Evolutionary conservation across 2,888 invertebrate genomes (phyloP).

Genomic region (Lacanobia wlatinum): DNA sequence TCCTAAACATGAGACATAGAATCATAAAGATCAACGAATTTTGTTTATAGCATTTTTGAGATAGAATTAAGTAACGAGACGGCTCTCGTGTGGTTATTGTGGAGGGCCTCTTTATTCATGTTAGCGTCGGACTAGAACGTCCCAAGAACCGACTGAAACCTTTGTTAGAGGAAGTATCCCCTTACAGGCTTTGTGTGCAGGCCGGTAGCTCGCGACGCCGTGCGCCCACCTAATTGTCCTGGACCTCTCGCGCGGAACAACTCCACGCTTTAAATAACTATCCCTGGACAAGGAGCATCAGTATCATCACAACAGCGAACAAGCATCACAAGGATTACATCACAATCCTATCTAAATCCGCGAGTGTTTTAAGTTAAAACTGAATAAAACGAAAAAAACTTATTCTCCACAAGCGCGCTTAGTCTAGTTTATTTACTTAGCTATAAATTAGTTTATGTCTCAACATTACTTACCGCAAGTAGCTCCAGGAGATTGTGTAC

Average conservation of each 20-base stretch:
- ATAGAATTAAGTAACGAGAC: constrained; percentile 12
- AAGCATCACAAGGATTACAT: constrained; percentile 61
- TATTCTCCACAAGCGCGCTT: neutral
- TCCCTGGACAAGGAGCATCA: constrained; percentile 79
- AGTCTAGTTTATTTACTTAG: constrained; percentile 15
- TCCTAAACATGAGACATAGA: neutral
- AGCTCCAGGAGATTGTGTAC: constrained; percentile 36
- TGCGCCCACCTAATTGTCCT: constrained; percentile 84
- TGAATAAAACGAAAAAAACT: constrained; percentile 29
- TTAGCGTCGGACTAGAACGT: constrained; percentile 75
- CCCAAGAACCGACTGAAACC: constrained; percentile 80
- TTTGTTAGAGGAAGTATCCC: constrained; percentile 89
- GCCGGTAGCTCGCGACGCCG: constrained; percentile 80
- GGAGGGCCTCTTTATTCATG: constrained; percentile 69
- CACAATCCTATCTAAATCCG: constrained; percentile 36
- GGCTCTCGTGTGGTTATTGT: constrained; percentile 63
- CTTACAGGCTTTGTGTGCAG: constrained; percentile 86
- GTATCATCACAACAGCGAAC: constrained; percentile 73
- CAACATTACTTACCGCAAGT: constrained; percentile 47
- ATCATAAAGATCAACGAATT: neutral
- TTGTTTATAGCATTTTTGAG: constrained; percentile 14
- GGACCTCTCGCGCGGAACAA: constrained; percentile 83
- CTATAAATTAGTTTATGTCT: constrained; percentile 33
- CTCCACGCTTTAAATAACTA: constrained; percentile 84
- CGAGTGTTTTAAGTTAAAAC: constrained; percentile 60